Base-by-base conservation (phyloP, 2,113 vertebrate genomes). In the Solea senegalensis region DNA sequence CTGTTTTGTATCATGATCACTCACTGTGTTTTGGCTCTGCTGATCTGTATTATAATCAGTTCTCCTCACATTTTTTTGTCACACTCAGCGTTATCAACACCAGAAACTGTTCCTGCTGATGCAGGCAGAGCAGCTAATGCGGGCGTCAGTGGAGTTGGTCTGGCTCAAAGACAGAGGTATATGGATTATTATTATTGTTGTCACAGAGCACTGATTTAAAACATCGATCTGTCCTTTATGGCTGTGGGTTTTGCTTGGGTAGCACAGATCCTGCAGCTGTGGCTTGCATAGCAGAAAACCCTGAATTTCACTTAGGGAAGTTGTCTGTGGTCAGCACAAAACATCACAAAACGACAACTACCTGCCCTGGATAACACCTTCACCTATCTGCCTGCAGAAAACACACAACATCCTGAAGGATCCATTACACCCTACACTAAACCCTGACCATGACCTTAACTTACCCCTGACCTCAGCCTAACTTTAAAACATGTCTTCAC, bases 81-180 rank as follows among this genome's bases (percentile, higher is more conserved):
- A 46, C 50, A 58, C 39, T 75, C 66, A 73, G 59, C 68, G 39
- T 39, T 60, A 14, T 74, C 28, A 12, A n/a, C 62, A 48, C 28
- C 12, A n/a, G 50, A 21, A 34, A 53, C 52, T 26, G 2, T 1
- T 76, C 60, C 27, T 61, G 21, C 55, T 66, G 65, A 74, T 53
- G 75, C 56, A 68, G 66, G 46, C 51, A 12, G 55, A 52, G 26
- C 15, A 28, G 50, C 10, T 52, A 12, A 56, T 28, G 54, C 62
- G 67, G 56, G 51, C 50, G 50, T 45, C 7, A 50, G 9, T n/a
- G 3, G 51, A 66, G 44, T 15, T 52, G 45, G 5, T 56, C 21
- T 14, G 46, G 39, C 27, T 13, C 56, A 81, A 28, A 4, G 3
- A 64, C 4, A 26, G 16, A 34, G 26, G 49, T 56, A 51, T 58